Evolutionary conservation across 2,888 invertebrate species (phyloP).

Genomic region (Neelides folsomi): DNA sequence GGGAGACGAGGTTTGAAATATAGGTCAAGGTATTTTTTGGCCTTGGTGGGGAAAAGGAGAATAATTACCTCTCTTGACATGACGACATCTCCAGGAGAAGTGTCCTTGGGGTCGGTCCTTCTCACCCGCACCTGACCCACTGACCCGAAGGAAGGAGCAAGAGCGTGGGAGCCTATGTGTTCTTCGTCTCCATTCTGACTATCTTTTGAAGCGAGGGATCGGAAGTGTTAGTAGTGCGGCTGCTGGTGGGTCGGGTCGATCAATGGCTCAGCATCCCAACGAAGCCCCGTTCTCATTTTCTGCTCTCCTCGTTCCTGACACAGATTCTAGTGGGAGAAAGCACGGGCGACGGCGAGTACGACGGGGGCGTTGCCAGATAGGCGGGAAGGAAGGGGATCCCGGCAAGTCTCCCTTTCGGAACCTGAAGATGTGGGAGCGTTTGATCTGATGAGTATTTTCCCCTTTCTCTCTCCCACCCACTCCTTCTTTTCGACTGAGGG

Average conservation of each 20-base stretch:
- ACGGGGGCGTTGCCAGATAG: too few species aligned
- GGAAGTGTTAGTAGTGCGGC: too few species aligned
- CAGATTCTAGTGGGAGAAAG: too few species aligned
- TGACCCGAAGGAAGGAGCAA: slow-evolving; percentile 19
- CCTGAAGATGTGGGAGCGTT: slow-evolving; percentile 20
- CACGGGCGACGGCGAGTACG: too few species aligned
- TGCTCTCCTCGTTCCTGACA: too few species aligned
- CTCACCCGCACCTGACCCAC: slow-evolving; percentile 10
- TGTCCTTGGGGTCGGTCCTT: slow-evolving; percentile 37
- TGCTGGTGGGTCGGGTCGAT: too few species aligned
- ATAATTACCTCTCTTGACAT: slow-evolving; percentile 43
- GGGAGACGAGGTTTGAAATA: too few species aligned
- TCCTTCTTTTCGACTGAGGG: slow-evolving; percentile 22
- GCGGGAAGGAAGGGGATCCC: too few species aligned
- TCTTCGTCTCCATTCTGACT: not conserved
- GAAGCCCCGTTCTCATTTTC: too few species aligned
- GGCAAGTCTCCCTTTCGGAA: not conserved
- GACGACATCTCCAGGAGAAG: slow-evolving; percentile 39
- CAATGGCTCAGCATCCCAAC: too few species aligned
- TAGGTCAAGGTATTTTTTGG: too few species aligned
- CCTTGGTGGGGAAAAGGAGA: not conserved
- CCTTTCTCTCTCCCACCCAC: slow-evolving; percentile 15
- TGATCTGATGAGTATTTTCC: slow-evolving; percentile 24
- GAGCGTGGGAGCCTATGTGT: slow-evolving; percentile 18
- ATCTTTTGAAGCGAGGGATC: too few species aligned